Evolutionary conservation across 2,888 invertebrate species (phyloP).

Genomic region (Latheticus oryzae): DNA sequence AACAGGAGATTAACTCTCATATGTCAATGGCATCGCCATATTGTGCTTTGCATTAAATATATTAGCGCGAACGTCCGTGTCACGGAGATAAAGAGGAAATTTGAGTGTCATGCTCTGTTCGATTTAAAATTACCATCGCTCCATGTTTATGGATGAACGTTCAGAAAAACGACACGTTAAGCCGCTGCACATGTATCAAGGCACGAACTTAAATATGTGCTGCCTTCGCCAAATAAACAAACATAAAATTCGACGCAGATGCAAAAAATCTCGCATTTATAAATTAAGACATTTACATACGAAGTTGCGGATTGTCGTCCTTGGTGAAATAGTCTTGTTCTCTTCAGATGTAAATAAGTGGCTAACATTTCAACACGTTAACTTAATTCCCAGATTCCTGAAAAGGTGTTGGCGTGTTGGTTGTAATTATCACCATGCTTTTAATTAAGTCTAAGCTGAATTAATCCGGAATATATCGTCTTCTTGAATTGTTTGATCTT

Average conservation of each 20-base stretch:
- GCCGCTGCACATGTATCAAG: conserved; percentile 7
- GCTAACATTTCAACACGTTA: neutral
- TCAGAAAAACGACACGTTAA: conserved; percentile 32
- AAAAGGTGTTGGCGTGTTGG: conserved; percentile 22
- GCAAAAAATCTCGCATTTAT: too few relatives aligned
- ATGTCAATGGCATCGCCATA: conserved; percentile 39
- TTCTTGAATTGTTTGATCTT: conserved; percentile 6
- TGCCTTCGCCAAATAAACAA: too few relatives aligned
- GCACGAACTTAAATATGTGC: conserved; percentile 3
- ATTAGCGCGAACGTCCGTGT: conserved; percentile 46
- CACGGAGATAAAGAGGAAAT: conserved; percentile 51
- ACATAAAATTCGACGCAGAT: too few relatives aligned
- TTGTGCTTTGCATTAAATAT: conserved; percentile 45
- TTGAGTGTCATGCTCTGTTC: conserved; percentile 52
- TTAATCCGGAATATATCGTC: conserved; percentile 17
- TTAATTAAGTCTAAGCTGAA: conserved; percentile 23
- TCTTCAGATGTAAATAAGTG: too few relatives aligned
- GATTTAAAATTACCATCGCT: conserved; percentile 51
- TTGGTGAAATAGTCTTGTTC: too few relatives aligned
- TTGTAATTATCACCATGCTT: conserved; percentile 11
- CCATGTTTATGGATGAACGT: conserved; percentile 35
- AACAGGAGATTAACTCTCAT: conserved; percentile 43
- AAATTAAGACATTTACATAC: too few relatives aligned
- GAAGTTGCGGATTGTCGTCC: too few relatives aligned
- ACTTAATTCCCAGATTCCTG: neutral